These are phyloP conservation scores for Nemurella pictetii DNA, from an alignment of 2,888 invertebrate species.

Conservation along the genomic window DNA sequence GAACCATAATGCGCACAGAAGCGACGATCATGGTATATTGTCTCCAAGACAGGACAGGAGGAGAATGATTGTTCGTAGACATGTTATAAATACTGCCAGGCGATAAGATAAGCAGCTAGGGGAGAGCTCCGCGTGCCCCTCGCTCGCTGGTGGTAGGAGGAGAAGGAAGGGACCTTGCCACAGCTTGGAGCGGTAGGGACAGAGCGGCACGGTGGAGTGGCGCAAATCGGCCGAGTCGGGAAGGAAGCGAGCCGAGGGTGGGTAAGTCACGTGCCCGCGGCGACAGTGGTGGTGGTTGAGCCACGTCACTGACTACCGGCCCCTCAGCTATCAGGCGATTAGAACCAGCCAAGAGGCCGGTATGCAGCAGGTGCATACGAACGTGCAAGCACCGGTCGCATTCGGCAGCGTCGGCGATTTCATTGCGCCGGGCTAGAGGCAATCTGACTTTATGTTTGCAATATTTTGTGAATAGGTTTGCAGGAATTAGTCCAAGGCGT, in stretches of 20 bases:
- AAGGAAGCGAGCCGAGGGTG: not conserved
- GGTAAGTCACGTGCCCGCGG: not conserved
- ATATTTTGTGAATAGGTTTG: too few relatives aligned
- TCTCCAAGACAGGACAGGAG: too few relatives aligned
- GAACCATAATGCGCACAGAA: too few relatives aligned
- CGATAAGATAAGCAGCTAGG: not conserved
- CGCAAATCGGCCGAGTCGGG: not conserved
- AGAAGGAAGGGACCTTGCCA: not conserved
- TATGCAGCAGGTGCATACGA: not conserved
- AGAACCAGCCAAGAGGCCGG: not conserved
- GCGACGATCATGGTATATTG: too few relatives aligned
- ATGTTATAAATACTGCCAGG: too few relatives aligned
- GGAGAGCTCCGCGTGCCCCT: not conserved
- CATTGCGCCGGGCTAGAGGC: not conserved
- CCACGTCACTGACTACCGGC: constrained; percentile 30
- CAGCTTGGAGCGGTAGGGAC: too few relatives aligned
- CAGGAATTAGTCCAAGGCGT: not conserved
- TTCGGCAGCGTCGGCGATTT: not conserved
- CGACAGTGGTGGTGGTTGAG: constrained; percentile 19
- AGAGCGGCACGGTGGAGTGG: not conserved
- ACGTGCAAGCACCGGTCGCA: not conserved
- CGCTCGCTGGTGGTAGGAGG: not conserved
- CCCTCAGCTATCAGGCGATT: constrained; percentile 27
- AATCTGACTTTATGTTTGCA: not conserved
- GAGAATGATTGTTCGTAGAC: not conserved